phyloP scores from a whole-genome alignment of 37 sponge, comb jelly and placozoan genomes.

The Halisarca cf. caerulea region DNA sequence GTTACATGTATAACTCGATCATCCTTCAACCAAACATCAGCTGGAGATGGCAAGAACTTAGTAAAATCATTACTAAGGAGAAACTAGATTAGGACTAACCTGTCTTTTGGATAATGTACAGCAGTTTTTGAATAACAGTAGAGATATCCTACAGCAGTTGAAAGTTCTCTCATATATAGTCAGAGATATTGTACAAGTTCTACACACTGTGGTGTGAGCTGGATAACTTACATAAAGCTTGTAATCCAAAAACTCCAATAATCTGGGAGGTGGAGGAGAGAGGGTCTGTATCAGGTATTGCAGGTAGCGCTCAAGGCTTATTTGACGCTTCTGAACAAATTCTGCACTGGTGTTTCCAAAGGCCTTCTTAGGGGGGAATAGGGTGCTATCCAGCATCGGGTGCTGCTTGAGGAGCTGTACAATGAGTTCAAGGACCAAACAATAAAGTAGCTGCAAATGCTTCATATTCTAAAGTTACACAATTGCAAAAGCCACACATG shows the following conservation, averaged over 20 bases:
- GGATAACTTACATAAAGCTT: constrained; percentile 56
- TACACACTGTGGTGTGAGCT: no score
- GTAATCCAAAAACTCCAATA: constrained; percentile 74
- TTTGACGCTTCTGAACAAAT: constrained; percentile 23
- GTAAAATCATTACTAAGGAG: no score
- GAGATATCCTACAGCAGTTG: neutral
- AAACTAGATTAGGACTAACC: neutral
- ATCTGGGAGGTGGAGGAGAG: constrained; percentile 51
- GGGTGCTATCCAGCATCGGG: constrained; percentile 27
- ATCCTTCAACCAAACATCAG: constrained; percentile 37
- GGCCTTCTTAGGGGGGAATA: constrained; percentile 53
- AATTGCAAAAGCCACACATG: no score
- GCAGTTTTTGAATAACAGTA: neutral
- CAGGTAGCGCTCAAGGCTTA: constrained; percentile 52
- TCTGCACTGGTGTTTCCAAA: constrained; percentile 4
- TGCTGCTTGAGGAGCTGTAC: constrained; percentile 35
- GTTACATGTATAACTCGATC: constrained; percentile 54
- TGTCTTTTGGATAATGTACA: neutral
- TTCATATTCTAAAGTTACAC: neutral
- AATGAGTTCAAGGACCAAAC: neutral
- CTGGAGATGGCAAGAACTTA: constrained; percentile 4
- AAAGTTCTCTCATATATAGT: neutral
- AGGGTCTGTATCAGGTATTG: constrained; percentile 41
- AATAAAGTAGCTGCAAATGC: neutral
- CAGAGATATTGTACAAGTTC: neutral